A percentile compares a stretch with the other conserved stretches of the same genome.
phyloP scores from a whole-genome alignment of 2,797 vertebrate species.

The Cheirogaleus major region DNA sequence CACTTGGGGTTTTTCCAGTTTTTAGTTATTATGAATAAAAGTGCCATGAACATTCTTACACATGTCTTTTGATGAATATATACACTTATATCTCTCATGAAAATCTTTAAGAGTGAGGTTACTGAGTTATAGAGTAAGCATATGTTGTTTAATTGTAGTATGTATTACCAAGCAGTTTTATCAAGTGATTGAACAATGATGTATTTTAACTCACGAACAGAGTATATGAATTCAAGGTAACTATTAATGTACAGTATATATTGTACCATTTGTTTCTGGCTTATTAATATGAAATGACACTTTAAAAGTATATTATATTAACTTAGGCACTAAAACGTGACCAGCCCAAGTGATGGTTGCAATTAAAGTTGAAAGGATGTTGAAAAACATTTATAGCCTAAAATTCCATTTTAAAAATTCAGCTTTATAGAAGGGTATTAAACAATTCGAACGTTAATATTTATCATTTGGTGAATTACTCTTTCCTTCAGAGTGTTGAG shows the following conservation, averaged over 20 bases:
- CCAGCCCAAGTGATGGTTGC: neutral
- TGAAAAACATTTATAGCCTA: constrained; percentile 40
- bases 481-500: neutral
- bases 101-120: neutral
- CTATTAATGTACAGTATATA: neutral
- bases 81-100: neutral
- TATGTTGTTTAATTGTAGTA: neutral
- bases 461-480: constrained; percentile 28
- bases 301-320: constrained; percentile 23
- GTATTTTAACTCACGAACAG: neutral
- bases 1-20: neutral
- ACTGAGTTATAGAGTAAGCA: neutral
- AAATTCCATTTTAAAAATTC: constrained; percentile 41
- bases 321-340: neutral
- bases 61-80: neutral
- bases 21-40: neutral
- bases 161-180: neutral
- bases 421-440: neutral
- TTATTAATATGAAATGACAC: constrained; percentile 23
- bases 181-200: neutral
- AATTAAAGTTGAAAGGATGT: constrained; percentile 20
- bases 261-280: neutral
- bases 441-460: constrained; percentile 17
- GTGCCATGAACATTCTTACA: neutral
- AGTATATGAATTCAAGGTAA: neutral